These are phyloP conservation scores for Semotilus atromaculatus DNA, from an alignment of 2,797 vertebrate species.

Conservation along the genomic window DNA sequence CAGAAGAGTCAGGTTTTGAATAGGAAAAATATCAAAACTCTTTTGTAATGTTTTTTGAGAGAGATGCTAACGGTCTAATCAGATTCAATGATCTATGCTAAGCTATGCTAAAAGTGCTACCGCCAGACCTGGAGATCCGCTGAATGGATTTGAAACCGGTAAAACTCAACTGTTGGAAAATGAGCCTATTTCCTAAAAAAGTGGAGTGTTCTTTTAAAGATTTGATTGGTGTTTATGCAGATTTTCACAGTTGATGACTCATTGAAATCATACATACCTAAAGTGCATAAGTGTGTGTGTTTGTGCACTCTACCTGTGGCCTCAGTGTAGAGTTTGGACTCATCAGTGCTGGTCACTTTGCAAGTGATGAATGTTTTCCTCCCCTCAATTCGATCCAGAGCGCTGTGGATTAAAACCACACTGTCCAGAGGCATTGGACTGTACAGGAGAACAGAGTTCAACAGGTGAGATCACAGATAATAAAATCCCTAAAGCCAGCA, in stretches of 20 bases:
- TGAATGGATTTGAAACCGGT: too few relatives aligned
- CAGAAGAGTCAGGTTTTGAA: too few relatives aligned
- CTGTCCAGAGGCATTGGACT: constrained; percentile 43
- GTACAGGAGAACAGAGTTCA: not conserved
- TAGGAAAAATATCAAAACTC: too few relatives aligned
- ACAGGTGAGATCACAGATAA: not conserved
- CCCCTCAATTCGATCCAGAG: constrained; percentile 73
- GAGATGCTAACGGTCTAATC: too few relatives aligned
- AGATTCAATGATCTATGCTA: too few relatives aligned
- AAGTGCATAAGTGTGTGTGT: not conserved
- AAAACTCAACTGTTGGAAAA: too few relatives aligned
- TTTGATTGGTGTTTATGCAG: not conserved
- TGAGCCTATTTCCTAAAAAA: too few relatives aligned
- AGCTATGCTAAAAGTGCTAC: too few relatives aligned
- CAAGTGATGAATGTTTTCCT: constrained; percentile 77
- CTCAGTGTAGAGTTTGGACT: constrained; percentile 79
- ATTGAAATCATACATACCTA: not conserved
- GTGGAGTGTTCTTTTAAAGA: not conserved
- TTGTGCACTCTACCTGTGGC: constrained; percentile 72
- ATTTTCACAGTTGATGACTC: not conserved
- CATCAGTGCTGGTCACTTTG: constrained; percentile 75
- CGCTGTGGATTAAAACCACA: constrained; percentile 26
- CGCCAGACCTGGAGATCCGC: too few relatives aligned
- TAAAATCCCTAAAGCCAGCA: not conserved
- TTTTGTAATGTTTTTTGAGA: too few relatives aligned